Evolutionary conservation across 2,888 invertebrate genomes (phyloP), one percentile per base, ranked within the genome.

Genomic region (Mechanitis messenoides): DNA sequence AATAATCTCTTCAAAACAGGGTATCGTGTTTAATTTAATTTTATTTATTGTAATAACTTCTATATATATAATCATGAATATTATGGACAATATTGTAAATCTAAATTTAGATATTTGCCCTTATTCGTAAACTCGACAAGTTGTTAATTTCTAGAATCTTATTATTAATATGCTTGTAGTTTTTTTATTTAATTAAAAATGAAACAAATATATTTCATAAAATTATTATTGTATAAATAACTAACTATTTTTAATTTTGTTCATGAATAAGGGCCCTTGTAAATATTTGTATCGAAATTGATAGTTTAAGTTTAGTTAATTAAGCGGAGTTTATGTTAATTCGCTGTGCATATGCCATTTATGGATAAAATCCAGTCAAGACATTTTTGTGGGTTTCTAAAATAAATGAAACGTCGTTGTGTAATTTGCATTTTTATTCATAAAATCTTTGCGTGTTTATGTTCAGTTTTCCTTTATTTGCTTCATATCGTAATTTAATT

Each of bases 291-390:
- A 81, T 73, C 76, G 70, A 74, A 76, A 74, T 77, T 73, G 72
- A 73, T 75, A 73, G 68, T 63, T 53, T 72, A 73, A 71, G 69
- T 76, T 78, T 77, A 72, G 77, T 81, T 79, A 75, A 71, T 69
- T 71, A 79, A 78, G 73, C 66, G 59, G 74, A 74, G 68, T 74
- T 72, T 68, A 68, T 67, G 74, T 74, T 79, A 70, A 79, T 80
- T 87, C 80, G 87, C 88, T 88, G 86, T 87, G 86, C 83, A 87
- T 87, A 87, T 81, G 85, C 85, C 80, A 82, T 85, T 85, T 84
- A 83, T 85, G 89, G 89, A 89, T 89, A 87, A 87, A 86, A 89
- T 88, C 89, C 89, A 87, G 74, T 84, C 79, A 84, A 85, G 80
- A 87, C 84, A 85, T 85, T 86, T 87, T 87, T 88, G 84, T 85